Conservation (phyloP, 2,797 vertebrate species). For the Chlorospingus semifuscus region DNA sequence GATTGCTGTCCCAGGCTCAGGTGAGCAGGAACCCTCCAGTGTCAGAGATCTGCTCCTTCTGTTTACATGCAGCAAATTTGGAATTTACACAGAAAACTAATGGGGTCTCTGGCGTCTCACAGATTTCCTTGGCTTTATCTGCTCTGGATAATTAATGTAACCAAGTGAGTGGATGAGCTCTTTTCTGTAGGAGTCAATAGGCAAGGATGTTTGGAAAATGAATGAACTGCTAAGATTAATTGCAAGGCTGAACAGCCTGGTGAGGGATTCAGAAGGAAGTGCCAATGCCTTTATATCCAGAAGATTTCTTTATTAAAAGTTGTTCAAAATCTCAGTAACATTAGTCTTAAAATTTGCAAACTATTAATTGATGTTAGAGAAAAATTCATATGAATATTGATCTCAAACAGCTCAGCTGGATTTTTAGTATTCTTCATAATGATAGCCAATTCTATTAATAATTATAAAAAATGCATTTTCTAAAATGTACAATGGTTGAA, state of each 20-base stretch:
- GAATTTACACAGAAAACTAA: conserved; percentile 33
- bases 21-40: not conserved
- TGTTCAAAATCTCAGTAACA: conserved; percentile 22
- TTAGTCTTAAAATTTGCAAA: conserved; percentile 44
- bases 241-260: not conserved
- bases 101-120: not conserved
- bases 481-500: not conserved
- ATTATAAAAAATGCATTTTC: conserved; percentile 38
- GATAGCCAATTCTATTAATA: conserved; percentile 60
- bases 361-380: conserved; percentile 58
- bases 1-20: not conserved
- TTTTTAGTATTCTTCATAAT: conserved; percentile 29
- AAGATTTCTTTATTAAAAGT: conserved; percentile 40
- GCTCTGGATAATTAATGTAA: not conserved
- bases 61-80: not conserved
- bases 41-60: not conserved
- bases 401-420: conserved; percentile 26
- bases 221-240: conserved; percentile 12
- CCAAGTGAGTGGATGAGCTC: not conserved
- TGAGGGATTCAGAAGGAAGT: not conserved
- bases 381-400: conserved; percentile 57
- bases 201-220: not conserved
- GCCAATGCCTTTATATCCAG: not conserved
- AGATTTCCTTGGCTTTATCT: not conserved
- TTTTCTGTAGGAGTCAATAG: conserved; percentile 20